Evolutionary conservation across 2,888 invertebrate species (phyloP), one percentile per base, ranked within the genome.

Genomic region (Trichogramma dendrolimi): DNA sequence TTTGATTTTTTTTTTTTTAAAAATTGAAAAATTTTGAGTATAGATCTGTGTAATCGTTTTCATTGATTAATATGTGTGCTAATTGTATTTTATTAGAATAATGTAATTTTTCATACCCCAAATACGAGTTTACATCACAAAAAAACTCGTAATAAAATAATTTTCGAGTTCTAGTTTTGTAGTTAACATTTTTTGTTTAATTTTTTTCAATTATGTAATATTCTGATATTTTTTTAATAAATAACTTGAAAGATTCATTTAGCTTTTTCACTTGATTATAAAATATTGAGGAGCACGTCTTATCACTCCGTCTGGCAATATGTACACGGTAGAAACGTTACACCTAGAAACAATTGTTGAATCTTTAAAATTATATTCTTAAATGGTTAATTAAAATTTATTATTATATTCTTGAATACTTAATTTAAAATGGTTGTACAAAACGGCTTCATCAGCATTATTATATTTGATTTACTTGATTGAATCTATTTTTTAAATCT

Each of bases 181-280:
- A 68, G 73, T 74, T 73, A 75, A 73, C 73, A 70, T 55, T 64
- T 64, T 72, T 72, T 67, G 60, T 71, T 68, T 8, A 10, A 27
- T 27, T 11, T n/a, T 58, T 58, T 50, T 38, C 42, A 53, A 39
- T 43, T 49, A 48, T 57, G 41, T 14, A n/a, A 39, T 6, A 14
- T 11, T 2, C 10, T n/a, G 6, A 40, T 6, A 48, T 10, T 46
- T 2, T 46, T 46, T 46, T 46, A n/a, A 10, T 46, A 46, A 46
- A 46, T 10, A 10, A n/a, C 46, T 10, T 46, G 27, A 27, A 27
- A 27, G 27, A 27, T 27, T 27, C 27, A 27, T 27, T 27, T 27
- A 27, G 27, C 27, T 27, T 27, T 27, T 27, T 27, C 27, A 27
- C 27, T 27, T 27, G 27, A 27, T 46, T 46, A 46, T 46, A 46